A percentile compares a stretch with the other conserved stretches of the same genome.
These are phyloP conservation scores for Geopemphigus sp. DNA, from an alignment of 1,140 invertebrate species.

Conservation along the genomic window DNA sequence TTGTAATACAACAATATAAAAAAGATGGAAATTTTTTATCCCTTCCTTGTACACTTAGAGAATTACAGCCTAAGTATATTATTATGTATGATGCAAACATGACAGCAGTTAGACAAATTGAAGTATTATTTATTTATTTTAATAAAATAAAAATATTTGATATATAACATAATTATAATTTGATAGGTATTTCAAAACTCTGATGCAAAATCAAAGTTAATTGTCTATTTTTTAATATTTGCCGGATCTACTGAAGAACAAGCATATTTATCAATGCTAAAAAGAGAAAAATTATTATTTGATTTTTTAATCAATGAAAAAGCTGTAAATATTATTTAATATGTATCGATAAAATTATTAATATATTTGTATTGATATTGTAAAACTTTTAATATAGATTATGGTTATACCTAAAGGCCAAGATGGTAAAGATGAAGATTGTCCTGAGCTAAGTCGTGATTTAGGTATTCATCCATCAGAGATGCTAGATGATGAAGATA, in stretches of 20 bases:
- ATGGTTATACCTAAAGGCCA: constrained; percentile 91
- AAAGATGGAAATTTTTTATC: constrained; percentile 68
- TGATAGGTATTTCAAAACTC: constrained; percentile 69
- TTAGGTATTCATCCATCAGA: constrained; percentile 54
- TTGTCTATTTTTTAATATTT: constrained; percentile 88
- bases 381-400: constrained; percentile 61
- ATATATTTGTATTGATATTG: background rate
- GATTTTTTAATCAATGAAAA: constrained; percentile 88
- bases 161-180: constrained; percentile 38
- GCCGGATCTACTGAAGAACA: constrained; percentile 92
- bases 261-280: constrained; percentile 83
- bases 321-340: constrained; percentile 64
- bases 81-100: constrained; percentile 90
- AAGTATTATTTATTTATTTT: constrained; percentile 60
- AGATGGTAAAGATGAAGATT: constrained; percentile 78
- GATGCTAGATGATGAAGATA: constrained; percentile 55
- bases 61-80: constrained; percentile 75
- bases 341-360: background rate
- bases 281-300: constrained; percentile 91
- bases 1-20: constrained; percentile 76
- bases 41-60: constrained; percentile 65
- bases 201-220: constrained; percentile 61
- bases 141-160: background rate
- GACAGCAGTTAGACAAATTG: constrained; percentile 80
- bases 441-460: constrained; percentile 63